Evolutionary conservation across 2,113 vertebrate species (phyloP).

Genomic region (Eptesicus fuscus): DNA sequence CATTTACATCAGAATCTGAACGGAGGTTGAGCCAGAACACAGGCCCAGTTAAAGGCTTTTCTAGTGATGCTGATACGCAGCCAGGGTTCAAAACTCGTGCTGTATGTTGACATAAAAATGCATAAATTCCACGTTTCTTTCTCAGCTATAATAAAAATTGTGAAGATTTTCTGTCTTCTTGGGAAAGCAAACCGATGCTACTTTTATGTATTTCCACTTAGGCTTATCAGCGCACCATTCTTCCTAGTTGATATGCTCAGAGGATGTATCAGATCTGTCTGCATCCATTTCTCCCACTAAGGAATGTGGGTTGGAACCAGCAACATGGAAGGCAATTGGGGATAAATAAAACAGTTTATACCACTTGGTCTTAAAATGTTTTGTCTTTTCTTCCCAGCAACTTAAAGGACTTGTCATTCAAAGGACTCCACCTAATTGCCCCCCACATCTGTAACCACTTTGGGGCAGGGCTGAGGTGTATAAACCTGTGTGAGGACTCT

Average conservation of each 20-base stretch:
- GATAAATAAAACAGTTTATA: not conserved
- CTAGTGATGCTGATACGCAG: not conserved
- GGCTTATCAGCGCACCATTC: not conserved
- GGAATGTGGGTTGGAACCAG: not conserved
- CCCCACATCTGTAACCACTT: not conserved
- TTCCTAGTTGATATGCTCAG: not conserved
- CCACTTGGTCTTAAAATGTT: not conserved
- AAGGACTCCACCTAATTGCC: not conserved
- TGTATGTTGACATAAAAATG: not conserved
- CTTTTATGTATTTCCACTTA: not conserved
- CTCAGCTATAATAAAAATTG: not conserved
- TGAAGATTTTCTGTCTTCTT: constrained; percentile 34
- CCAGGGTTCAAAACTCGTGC: not conserved
- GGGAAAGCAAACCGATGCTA: not conserved
- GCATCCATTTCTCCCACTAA: not conserved
- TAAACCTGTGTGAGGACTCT: not conserved
- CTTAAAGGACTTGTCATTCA: not conserved
- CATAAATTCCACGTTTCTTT: not conserved
- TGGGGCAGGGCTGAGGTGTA: not conserved
- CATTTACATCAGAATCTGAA: not conserved
- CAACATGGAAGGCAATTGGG: not conserved
- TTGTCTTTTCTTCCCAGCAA: not conserved
- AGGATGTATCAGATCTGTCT: not conserved
- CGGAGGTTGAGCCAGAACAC: not conserved
- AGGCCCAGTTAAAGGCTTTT: not conserved